Evolutionary conservation across 1,140 invertebrate genomes (phyloP).

Genomic region (Aleiodes sp.): DNA sequence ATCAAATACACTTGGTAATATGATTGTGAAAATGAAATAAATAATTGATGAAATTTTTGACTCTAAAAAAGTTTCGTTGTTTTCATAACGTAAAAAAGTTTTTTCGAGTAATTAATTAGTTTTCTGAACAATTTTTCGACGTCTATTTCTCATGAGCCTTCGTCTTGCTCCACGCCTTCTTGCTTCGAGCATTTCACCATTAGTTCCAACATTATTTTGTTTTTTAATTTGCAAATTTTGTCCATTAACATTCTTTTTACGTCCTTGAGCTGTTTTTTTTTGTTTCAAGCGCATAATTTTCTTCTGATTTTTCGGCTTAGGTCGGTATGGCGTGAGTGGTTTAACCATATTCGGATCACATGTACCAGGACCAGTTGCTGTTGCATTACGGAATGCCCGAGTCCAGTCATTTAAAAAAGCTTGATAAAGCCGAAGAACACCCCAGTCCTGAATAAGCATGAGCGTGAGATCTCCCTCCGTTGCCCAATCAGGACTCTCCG

Average conservation of each 20-base stretch:
- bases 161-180: slow-evolving; percentile 39
- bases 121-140: slow-evolving; percentile 25
- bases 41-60: slow-evolving; percentile 33
- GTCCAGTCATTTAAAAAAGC: slow-evolving; percentile 62
- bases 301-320: slow-evolving; percentile 39
- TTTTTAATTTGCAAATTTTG: slow-evolving; percentile 36
- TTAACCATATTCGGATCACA: slow-evolving; percentile 47
- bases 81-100: not conserved
- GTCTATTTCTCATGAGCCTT: slow-evolving; percentile 38
- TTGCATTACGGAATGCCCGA: slow-evolving; percentile 56
- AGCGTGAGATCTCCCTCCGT: slow-evolving; percentile 58
- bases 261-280: slow-evolving; percentile 32
- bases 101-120: slow-evolving; percentile 12
- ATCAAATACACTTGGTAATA: slow-evolving; percentile 20
- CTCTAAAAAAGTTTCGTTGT: not conserved
- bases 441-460: slow-evolving; percentile 63
- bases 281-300: slow-evolving; percentile 20
- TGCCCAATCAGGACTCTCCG: slow-evolving; percentile 56
- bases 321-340: slow-evolving; percentile 32
- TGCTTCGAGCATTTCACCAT: slow-evolving; percentile 39
- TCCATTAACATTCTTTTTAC: slow-evolving; percentile 31
- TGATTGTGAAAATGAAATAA: slow-evolving; percentile 42
- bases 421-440: slow-evolving; percentile 58
- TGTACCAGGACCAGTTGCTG: slow-evolving; percentile 48
- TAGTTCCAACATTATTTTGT: slow-evolving; percentile 7